Evolutionary conservation across 2,113 vertebrate genomes (phyloP).

Genomic region (Thryonomys swinderianus): DNA sequence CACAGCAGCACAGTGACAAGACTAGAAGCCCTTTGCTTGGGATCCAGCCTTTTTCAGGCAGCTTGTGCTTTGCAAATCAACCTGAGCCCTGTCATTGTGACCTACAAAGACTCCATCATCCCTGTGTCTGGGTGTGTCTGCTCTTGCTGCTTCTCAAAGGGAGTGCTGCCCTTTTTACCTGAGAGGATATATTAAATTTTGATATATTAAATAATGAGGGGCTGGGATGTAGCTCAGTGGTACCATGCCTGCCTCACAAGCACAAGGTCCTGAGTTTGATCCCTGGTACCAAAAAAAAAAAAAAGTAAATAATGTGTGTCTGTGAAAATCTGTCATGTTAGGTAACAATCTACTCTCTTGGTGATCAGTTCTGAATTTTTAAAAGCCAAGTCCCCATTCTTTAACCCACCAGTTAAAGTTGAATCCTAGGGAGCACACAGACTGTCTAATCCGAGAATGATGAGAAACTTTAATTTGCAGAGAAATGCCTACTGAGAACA

Average conservation of each 20-base stretch:
- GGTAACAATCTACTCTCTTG: not conserved
- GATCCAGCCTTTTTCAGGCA: not conserved
- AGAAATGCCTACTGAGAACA: not conserved
- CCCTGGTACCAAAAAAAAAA: too few species aligned
- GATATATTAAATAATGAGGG: not conserved
- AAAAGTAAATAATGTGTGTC: not conserved
- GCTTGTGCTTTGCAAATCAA: not conserved
- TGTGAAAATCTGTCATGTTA: not conserved
- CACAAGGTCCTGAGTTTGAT: too few species aligned
- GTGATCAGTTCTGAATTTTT: not conserved
- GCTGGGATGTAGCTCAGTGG: not conserved
- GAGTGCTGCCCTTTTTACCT: not conserved
- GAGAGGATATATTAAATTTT: not conserved
- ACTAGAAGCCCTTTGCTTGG: not conserved
- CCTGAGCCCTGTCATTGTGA: not conserved
- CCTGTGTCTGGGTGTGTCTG: not conserved
- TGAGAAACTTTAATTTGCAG: not conserved
- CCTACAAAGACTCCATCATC: not conserved
- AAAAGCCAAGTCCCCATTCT: not conserved
- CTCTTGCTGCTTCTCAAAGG: not conserved
- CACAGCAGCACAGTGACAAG: fast-evolving
- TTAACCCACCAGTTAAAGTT: not conserved
- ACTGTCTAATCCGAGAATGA: not conserved
- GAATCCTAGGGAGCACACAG: not conserved
- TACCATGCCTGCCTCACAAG: too few species aligned